Conservation (phyloP, 2,797 vertebrate genomes). For the Lacerta agilis region DNA sequence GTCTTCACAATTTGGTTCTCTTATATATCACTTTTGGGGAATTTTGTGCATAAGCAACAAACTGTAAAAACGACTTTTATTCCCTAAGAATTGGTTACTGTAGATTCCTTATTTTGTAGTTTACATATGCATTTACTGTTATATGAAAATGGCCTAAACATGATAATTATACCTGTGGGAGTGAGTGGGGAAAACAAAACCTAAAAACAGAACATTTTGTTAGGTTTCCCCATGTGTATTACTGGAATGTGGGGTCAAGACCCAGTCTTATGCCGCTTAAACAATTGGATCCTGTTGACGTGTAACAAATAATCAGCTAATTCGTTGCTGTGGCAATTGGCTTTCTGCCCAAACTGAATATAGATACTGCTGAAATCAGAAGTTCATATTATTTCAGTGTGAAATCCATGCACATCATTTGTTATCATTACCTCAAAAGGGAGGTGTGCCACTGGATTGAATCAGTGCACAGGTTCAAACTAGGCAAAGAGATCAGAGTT, state of each 20-base stretch:
- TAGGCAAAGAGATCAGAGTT: neutral
- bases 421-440: slow-evolving; percentile 6
- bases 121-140: slow-evolving; percentile 7
- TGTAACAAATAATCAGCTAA: neutral
- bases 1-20: slow-evolving; percentile 23
- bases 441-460: neutral
- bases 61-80: neutral
- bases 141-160: neutral
- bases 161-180: neutral
- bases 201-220: neutral
- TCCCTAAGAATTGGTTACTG: neutral
- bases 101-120: slow-evolving; percentile 1
- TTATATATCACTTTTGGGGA: slow-evolving; percentile 14
- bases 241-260: rapidly evolving
- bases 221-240: neutral
- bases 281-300: rapidly evolving
- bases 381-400: neutral
- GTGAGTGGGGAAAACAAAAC: neutral
- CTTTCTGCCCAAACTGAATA: neutral
- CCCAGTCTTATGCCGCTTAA: rapidly evolving
- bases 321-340: neutral
- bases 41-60: slow-evolving; percentile 6
- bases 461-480: neutral
- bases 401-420: neutral
- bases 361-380: neutral